Evolutionary conservation across 2,797 vertebrate species (phyloP).

Genomic region (Dryobates pubescens): DNA sequence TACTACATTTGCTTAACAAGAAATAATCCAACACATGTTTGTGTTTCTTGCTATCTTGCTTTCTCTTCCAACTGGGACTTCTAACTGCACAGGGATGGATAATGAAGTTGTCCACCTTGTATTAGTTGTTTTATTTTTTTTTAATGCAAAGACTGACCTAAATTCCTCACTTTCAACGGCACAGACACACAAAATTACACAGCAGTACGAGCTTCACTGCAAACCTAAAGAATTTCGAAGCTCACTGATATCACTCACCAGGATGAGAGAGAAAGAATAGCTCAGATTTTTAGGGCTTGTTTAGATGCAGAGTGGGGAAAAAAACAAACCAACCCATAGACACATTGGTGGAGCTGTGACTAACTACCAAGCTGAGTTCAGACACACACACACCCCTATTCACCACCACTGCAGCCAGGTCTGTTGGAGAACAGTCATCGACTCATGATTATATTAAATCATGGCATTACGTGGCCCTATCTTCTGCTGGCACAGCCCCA

Average conservation of each 20-base stretch:
- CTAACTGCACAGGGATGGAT: conserved; percentile 1
- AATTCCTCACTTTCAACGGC: conserved; percentile 13
- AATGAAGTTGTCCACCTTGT: conserved; percentile 30
- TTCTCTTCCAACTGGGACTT: conserved; percentile 52
- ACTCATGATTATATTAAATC: background rate
- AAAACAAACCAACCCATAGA: background rate
- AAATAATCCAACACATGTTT: conserved; percentile 57
- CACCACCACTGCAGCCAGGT: background rate
- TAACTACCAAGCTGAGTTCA: background rate
- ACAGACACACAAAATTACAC: background rate
- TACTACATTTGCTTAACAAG: conserved; percentile 56
- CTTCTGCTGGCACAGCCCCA: background rate
- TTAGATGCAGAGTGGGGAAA: background rate
- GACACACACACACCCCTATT: background rate
- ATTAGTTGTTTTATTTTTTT: background rate
- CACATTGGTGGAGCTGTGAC: background rate
- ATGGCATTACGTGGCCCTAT: background rate
- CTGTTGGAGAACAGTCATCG: background rate
- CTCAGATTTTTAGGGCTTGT: background rate
- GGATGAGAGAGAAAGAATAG: background rate
- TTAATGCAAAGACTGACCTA: background rate
- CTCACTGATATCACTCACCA: background rate
- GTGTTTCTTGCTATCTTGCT: conserved; percentile 51
- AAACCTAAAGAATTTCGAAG: conserved; percentile 16
- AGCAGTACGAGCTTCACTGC: background rate